These are phyloP conservation scores for Lordiphosa mommai DNA, from an alignment of 1,140 invertebrate genomes.

Conservation along the genomic window DNA sequence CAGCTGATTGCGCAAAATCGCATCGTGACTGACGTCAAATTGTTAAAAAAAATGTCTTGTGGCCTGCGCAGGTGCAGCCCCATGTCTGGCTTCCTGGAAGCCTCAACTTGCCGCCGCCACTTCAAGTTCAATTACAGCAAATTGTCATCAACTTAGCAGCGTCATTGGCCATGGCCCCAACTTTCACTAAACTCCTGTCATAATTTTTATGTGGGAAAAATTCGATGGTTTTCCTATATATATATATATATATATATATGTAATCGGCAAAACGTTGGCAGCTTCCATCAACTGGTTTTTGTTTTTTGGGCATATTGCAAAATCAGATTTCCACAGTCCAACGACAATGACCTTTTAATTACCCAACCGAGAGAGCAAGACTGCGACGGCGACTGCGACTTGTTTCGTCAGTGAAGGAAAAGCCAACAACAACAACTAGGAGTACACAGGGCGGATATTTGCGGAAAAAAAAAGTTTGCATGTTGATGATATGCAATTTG, in stretches of 20 bases:
- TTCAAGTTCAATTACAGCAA: slow-evolving; percentile 12
- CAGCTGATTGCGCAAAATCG: slow-evolving; percentile 1
- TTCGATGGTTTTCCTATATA: not conserved
- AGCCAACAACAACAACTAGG: slow-evolving; percentile 2
- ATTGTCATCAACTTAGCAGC: slow-evolving; percentile 8
- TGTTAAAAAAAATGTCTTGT: not conserved
- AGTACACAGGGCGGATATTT: not conserved
- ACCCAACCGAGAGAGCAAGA: not conserved
- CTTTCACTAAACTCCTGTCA: slow-evolving; percentile 7
- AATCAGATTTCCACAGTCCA: slow-evolving; percentile 3
- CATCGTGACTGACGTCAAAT: not conserved
- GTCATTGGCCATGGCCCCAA: slow-evolving; percentile 11
- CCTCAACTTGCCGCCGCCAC: slow-evolving; percentile 1
- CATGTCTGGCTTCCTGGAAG: slow-evolving; percentile 3
- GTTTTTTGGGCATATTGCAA: slow-evolving; percentile 9
- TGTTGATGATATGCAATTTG: slow-evolving; percentile 12
- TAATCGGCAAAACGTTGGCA: slow-evolving; percentile 2
- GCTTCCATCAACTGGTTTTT: slow-evolving; percentile 7
- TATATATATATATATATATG: too few relatives aligned
- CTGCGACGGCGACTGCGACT: not conserved
- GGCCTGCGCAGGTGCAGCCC: slow-evolving; percentile 2
- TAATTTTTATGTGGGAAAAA: slow-evolving; percentile 10
- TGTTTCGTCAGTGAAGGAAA: slow-evolving; percentile 9
- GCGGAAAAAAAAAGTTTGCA: slow-evolving; percentile 10
- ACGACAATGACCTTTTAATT: slow-evolving; percentile 11